These are phyloP conservation scores for Aramus guarauna DNA, from an alignment of 2,113 vertebrate species.

Conservation along the genomic window DNA sequence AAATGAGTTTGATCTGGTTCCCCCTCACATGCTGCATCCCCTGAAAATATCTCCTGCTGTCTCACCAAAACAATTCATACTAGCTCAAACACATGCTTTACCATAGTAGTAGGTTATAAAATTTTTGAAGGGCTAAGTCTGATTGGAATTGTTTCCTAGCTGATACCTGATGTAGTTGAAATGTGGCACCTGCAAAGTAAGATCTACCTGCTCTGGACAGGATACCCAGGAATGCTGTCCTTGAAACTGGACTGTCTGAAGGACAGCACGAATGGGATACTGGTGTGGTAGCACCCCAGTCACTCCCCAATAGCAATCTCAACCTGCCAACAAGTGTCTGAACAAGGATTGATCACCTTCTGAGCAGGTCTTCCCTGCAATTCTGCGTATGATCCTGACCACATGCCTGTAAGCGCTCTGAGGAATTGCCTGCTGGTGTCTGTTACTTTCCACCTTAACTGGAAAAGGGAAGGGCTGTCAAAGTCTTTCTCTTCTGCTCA, in stretches of 20 bases:
- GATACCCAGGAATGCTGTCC: neutral
- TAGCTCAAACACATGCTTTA: neutral
- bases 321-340: neutral
- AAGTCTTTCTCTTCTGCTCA: neutral
- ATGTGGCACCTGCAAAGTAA: neutral
- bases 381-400: neutral
- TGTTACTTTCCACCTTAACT: neutral
- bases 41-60: neutral
- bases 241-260: neutral
- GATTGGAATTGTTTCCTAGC: neutral
- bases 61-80: neutral
- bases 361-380: neutral
- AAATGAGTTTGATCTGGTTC: neutral
- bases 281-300: neutral
- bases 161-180: neutral
- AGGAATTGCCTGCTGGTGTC: neutral
- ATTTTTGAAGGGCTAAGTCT: neutral
- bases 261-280: neutral
- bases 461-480: neutral
- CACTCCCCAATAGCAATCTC: neutral
- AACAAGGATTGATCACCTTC: neutral
- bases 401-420: fast-evolving
- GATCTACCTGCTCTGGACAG: neutral
- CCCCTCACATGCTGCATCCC: neutral
- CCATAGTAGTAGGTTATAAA: neutral